Conservation (phyloP, 2,113 vertebrate genomes). For the Ceyx melanurus region DNA sequence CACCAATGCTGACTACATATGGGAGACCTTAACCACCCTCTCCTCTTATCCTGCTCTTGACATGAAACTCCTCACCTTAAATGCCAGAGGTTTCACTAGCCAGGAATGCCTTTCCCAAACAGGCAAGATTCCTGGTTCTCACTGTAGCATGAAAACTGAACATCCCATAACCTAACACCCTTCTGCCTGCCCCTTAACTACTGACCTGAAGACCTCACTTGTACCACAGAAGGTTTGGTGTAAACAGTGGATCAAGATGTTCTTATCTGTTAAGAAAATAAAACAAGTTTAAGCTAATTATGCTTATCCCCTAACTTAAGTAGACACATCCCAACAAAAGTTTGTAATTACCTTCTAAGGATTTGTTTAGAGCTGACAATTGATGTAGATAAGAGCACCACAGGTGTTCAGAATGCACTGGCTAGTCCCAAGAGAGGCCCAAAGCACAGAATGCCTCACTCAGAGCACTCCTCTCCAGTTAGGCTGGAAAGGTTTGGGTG, state of each 20-base stretch:
- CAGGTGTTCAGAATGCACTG: background rate
- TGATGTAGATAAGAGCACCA: background rate
- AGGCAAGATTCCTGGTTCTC: background rate
- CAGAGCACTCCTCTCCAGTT: background rate
- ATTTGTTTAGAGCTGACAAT: background rate
- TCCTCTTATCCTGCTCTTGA: background rate
- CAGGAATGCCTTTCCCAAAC: background rate
- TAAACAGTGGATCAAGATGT: background rate
- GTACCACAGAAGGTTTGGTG: background rate
- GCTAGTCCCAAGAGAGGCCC: background rate
- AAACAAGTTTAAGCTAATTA: background rate
- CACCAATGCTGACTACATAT: background rate
- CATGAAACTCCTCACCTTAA: background rate
- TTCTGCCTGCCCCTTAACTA: background rate
- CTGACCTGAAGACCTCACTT: background rate
- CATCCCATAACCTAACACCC: background rate
- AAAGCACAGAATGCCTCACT: background rate
- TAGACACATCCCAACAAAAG: background rate
- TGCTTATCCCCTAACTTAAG: background rate
- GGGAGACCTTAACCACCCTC: background rate
- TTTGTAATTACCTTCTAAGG: background rate
- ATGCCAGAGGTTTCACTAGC: background rate
- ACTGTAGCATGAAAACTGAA: background rate
- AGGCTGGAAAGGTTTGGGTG: background rate
- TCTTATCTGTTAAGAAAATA: background rate